These are phyloP conservation scores for Drosophila dives DNA, from an alignment of 2,888 invertebrate species.

Conservation along the genomic window DNA sequence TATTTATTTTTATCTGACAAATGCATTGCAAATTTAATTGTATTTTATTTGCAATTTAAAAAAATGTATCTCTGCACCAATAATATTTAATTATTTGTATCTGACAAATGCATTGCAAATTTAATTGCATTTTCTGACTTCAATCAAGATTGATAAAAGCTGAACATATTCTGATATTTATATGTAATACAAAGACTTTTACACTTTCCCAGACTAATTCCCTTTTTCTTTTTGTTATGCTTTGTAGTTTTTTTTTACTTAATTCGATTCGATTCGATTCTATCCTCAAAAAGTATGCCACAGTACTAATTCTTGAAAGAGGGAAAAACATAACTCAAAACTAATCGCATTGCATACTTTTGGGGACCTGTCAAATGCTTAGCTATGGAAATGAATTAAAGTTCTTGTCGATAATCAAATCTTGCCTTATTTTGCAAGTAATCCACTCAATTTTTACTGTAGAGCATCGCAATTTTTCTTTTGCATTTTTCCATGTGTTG, in stretches of 20 bases:
- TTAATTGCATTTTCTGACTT: neutral
- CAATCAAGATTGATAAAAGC: neutral
- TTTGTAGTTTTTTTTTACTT: neutral
- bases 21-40: too few species aligned
- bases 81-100: neutral
- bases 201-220: neutral
- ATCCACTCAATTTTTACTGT: conserved; percentile 21
- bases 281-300: conserved; percentile 38
- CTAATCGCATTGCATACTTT: conserved; percentile 47
- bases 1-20: too few species aligned
- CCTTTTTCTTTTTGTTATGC: neutral
- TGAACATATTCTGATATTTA: neutral
- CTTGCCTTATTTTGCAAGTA: conserved; percentile 5
- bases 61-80: neutral
- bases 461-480: conserved; percentile 41
- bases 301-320: conserved; percentile 3
- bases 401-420: neutral
- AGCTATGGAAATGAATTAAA: neutral
- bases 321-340: neutral
- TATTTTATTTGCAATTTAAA: too few species aligned
- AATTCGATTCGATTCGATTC: neutral
- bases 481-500: conserved; percentile 24
- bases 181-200: neutral
- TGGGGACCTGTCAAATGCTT: conserved; percentile 25
- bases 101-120: neutral